phyloP scores from a whole-genome alignment of 2,888 invertebrate species.

The Oscheius sp. region DNA sequence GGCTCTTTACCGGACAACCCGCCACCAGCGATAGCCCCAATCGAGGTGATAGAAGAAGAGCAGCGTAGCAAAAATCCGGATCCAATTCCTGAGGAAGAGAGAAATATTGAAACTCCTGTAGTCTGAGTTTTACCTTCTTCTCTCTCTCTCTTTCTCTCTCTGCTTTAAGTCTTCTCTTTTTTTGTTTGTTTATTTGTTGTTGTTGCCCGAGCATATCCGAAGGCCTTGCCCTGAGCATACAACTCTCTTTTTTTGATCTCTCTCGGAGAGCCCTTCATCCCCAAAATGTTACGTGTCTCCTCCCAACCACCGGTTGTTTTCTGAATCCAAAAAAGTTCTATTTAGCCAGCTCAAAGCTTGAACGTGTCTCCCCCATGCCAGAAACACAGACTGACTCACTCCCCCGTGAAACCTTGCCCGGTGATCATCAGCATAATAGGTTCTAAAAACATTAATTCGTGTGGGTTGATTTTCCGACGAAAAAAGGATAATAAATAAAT shows the following conservation, averaged over 20 bases:
- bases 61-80: too few relatives aligned
- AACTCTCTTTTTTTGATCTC: neutral
- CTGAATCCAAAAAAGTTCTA: neutral
- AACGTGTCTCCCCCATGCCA: neutral
- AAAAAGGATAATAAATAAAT: neutral
- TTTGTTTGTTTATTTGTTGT: neutral
- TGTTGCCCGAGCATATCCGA: constrained; percentile 1
- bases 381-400: neutral
- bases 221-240: neutral
- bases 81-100: neutral
- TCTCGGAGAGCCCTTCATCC: constrained; percentile 2
- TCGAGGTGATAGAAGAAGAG: neutral
- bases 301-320: neutral
- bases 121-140: constrained; percentile 1
- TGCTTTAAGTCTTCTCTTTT: too few relatives aligned
- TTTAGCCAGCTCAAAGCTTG: neutral
- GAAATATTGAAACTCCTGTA: too few relatives aligned
- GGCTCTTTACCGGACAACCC: constrained; percentile 33
- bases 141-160: neutral
- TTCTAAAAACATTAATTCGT: neutral
- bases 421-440: neutral
- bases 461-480: neutral
- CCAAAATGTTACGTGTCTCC: neutral
- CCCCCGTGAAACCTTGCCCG: neutral
- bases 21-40: neutral